phyloP scores from a whole-genome alignment of 1,140 invertebrate species.

The Aphelinus atriplicis region DNA sequence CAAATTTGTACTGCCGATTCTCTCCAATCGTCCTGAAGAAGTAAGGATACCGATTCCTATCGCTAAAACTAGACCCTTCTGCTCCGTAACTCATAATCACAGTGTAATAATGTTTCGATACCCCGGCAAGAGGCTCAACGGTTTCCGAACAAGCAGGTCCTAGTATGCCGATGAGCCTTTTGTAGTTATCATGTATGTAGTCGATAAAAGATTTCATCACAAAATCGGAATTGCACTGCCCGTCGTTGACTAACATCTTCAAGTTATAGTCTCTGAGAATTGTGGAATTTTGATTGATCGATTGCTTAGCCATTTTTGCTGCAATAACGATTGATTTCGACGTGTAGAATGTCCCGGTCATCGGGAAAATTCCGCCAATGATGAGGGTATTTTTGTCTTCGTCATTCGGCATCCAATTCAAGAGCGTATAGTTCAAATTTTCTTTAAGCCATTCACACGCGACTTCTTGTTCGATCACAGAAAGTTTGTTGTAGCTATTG shows the following conservation, averaged over 20 bases:
- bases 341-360: slow-evolving; percentile 69
- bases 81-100: slow-evolving; percentile 85
- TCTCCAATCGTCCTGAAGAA: slow-evolving; percentile 87
- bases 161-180: slow-evolving; percentile 75
- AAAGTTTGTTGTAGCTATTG: slow-evolving; percentile 43
- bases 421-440: slow-evolving; percentile 66
- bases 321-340: slow-evolving; percentile 73
- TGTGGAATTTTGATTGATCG: slow-evolving; percentile 72
- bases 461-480: slow-evolving; percentile 62
- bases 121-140: slow-evolving; percentile 81
- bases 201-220: slow-evolving; percentile 85
- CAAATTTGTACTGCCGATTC: slow-evolving; percentile 78
- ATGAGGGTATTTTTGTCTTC: slow-evolving; percentile 66
- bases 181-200: slow-evolving; percentile 70
- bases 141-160: slow-evolving; percentile 89
- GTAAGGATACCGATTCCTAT: slow-evolving; percentile 79
- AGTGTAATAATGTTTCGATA: slow-evolving; percentile 82
- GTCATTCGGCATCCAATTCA: slow-evolving; percentile 68
- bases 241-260: slow-evolving; percentile 71
- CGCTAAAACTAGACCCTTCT: slow-evolving; percentile 77
- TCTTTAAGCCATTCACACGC: slow-evolving; percentile 77
- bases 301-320: slow-evolving; percentile 72
- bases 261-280: slow-evolving; percentile 75
- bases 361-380: slow-evolving; percentile 84
- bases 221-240: slow-evolving; percentile 78